Base-by-base conservation (phyloP, 2,888 invertebrate species). In the Clostera curtula region DNA sequence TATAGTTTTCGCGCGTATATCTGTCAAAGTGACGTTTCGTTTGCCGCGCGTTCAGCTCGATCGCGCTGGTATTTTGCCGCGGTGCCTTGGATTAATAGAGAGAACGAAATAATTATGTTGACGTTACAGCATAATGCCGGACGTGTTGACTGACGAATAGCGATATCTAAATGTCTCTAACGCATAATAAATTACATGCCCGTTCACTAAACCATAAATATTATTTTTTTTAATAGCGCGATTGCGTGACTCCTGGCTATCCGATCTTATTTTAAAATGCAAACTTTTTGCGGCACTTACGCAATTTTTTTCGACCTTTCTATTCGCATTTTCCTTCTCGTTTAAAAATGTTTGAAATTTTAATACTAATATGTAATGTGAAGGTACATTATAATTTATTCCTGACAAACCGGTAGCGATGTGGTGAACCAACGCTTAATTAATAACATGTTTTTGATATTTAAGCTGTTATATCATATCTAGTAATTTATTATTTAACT, bases 1-100 rank as follows among this genome's bases (percentile, higher is more conserved):
- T 49, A 62, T 66, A 59, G 45, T 72, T 66, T 77, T 66, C 59
- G 57, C 75, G 63, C 56, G 36, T 47, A 54, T 30, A 71, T 79
- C 47, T 56, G 70, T 76, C 73, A 69, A 45, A 33, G 39, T 60
- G 69, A 64, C 59, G 53, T 57, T 45, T 39, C 43, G 37, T 46
- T 56, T 58, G 50, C 53, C 67, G 64, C 57, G 60, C 36, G 41
- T 42, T 48, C 45, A 35, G 42, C 41, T 31, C 41, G 42, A 36
- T 36, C 40, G 34, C 37, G 27, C 40, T 36, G 34, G 42, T 42
- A 44, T 51, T 49, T 39, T n/a, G 34, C 30, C 36, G 45, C 39
- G 48, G 51, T 56, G 54, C 56, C 47, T 39, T 41, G 58, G 56
- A 72, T 66, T 62, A 62, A 71, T 65, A 53, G 38, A 34, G 43